phyloP scores from a whole-genome alignment of 1,140 invertebrate genomes.

The Lysiphlebus fabarum region DNA sequence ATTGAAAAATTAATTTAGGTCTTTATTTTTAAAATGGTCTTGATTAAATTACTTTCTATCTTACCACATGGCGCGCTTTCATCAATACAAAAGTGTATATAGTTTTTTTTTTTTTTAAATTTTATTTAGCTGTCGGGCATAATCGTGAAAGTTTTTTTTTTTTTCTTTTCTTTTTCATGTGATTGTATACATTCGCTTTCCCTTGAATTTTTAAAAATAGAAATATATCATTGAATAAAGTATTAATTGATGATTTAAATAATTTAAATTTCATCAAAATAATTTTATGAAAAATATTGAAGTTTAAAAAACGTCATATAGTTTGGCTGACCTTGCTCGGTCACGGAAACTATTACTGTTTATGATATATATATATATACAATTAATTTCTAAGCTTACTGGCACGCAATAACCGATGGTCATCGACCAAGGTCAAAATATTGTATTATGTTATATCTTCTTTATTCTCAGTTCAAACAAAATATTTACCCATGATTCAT shows the following conservation, averaged over 20 bases:
- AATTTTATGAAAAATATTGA: no score
- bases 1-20: conserved; percentile 7
- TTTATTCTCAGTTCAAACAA: conserved; percentile 19
- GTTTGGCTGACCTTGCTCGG: conserved; percentile 27
- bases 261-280: no score
- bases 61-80: conserved; percentile 45
- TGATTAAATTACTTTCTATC: conserved; percentile 49
- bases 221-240: no score
- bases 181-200: no score
- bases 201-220: no score
- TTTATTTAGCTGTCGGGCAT: no score
- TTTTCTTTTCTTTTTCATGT: no score
- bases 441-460: conserved; percentile 15
- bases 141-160: no score
- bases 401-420: conserved; percentile 32
- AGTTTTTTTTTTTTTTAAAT: no score
- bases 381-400: conserved; percentile 25
- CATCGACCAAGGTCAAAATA: conserved; percentile 26
- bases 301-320: no score
- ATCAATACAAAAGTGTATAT: conserved; percentile 25
- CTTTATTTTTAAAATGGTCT: conserved; percentile 3
- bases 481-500: conserved; percentile 32
- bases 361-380: no score
- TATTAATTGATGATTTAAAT: no score
- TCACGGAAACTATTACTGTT: conserved; percentile 23